Percentiles rank a stretch among this genome's conserved stretches.
These are phyloP conservation scores for Myrmophylax atrothorax DNA, from an alignment of 2,113 vertebrate species.

Conservation along the genomic window DNA sequence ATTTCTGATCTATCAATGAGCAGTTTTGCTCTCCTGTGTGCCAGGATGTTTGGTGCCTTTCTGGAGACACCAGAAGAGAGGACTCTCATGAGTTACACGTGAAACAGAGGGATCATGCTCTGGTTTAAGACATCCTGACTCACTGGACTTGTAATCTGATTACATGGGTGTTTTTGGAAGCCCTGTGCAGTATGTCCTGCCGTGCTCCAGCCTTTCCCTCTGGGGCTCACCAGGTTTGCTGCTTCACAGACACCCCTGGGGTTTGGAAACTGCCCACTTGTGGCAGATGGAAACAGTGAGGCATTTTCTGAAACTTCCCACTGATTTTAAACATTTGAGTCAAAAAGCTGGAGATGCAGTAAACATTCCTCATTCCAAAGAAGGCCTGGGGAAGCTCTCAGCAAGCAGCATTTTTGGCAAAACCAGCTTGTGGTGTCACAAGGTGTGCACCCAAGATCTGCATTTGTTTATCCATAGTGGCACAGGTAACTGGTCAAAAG, in stretches of 20 bases:
- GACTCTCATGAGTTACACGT: background rate
- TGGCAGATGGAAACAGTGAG: background rate
- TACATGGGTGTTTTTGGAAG: background rate
- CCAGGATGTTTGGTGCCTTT: background rate
- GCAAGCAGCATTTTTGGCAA: background rate
- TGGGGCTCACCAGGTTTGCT: background rate
- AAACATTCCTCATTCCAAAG: background rate
- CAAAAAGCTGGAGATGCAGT: background rate
- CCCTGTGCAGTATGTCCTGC: background rate
- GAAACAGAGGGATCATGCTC: constrained; percentile 15
- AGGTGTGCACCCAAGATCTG: background rate
- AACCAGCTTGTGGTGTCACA: background rate
- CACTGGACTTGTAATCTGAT: constrained; percentile 35
- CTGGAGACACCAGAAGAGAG: background rate
- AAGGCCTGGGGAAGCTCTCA: background rate
- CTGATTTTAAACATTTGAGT: background rate
- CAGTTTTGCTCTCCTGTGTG: background rate
- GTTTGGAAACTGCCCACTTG: background rate
- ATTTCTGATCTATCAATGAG: background rate
- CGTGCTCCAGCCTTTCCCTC: background rate
- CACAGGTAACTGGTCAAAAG: background rate
- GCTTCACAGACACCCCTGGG: background rate
- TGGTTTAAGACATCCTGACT: constrained; percentile 36
- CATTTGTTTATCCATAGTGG: background rate
- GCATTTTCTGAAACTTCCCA: background rate